These are phyloP conservation scores for Misgurnus mizolepis DNA, from an alignment of 2,113 vertebrate species.

Conservation along the genomic window DNA sequence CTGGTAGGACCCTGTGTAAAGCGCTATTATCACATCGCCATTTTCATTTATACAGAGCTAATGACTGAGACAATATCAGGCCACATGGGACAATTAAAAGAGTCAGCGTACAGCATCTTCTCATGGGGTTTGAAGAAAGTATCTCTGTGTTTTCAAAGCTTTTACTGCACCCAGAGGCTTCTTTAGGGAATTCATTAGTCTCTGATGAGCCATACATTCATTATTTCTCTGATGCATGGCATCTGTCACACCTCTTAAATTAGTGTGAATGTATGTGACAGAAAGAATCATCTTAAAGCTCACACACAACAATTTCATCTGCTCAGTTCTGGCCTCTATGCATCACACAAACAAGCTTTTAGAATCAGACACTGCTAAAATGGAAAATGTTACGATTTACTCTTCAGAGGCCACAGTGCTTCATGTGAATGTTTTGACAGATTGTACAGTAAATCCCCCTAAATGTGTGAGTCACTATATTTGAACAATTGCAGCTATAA, in stretches of 20 bases:
- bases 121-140: constrained; percentile 13
- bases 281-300: neutral
- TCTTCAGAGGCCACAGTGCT: constrained; percentile 5
- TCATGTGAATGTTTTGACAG: constrained; percentile 22
- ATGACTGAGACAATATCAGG: constrained; percentile 17
- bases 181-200: neutral
- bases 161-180: neutral
- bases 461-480: constrained; percentile 4
- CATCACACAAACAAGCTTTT: constrained; percentile 12
- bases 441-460: constrained; percentile 14
- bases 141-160: constrained; percentile 1
- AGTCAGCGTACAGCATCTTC: neutral
- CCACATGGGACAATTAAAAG: neutral
- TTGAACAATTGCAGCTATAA: constrained; percentile 12
- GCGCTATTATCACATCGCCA: constrained; percentile 27
- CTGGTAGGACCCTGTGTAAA: neutral
- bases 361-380: constrained; percentile 1
- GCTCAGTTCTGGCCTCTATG: neutral
- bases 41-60: constrained; percentile 8
- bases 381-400: neutral
- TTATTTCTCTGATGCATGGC: constrained; percentile 19
- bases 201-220: constrained; percentile 12
- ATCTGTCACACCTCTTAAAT: constrained; percentile 10
- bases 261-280: neutral
- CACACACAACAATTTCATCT: neutral